These are phyloP conservation scores for Agrochola circellaris DNA, from an alignment of 2,888 invertebrate species.

Conservation along the genomic window DNA sequence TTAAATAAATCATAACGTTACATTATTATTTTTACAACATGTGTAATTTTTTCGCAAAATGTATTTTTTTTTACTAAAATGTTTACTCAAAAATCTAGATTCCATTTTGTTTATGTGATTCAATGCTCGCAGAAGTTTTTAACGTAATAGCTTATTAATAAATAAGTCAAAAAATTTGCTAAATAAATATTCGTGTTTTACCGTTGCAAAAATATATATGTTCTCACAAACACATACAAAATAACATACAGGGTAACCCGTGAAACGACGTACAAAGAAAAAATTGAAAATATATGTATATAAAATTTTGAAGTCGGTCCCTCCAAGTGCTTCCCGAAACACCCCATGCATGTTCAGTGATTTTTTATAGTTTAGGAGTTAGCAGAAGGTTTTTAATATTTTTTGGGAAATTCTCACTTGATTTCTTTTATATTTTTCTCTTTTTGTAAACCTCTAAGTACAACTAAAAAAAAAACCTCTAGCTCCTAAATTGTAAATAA, in stretches of 20 bases:
- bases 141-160: not conserved
- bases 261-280: not conserved
- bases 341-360: not conserved
- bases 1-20: not conserved
- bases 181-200: not conserved
- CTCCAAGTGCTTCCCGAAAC: no score
- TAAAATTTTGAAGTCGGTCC: no score
- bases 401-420: not conserved
- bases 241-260: not conserved
- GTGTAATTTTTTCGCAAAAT: slow-evolving; percentile 15
- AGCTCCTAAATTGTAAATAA: no score
- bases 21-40: not conserved
- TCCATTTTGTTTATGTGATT: slow-evolving; percentile 13
- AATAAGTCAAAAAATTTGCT: not conserved
- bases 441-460: no score
- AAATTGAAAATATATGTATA: no score
- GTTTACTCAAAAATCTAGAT: slow-evolving; percentile 22
- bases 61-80: not conserved
- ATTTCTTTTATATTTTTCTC: not conserved
- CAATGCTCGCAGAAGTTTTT: not conserved
- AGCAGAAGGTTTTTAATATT: not conserved
- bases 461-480: no score
- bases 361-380: not conserved
- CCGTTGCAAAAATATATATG: slow-evolving; percentile 15
- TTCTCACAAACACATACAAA: not conserved